Percentiles rank a stretch among this genome's conserved stretches.
Evolutionary conservation across 2,888 invertebrate species (phyloP).

Genomic region (Oscheius sp.): DNA sequence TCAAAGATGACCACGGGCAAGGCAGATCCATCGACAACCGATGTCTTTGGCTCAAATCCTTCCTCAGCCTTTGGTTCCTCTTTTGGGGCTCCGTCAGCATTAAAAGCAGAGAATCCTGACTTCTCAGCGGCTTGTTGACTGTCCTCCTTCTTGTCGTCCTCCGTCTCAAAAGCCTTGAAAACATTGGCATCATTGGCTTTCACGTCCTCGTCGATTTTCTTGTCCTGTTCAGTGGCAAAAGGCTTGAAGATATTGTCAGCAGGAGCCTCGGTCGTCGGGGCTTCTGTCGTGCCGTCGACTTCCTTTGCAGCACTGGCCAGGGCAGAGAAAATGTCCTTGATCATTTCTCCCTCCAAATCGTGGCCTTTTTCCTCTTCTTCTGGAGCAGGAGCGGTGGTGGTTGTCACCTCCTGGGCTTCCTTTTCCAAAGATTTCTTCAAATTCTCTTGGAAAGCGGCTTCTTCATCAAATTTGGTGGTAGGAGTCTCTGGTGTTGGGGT

Average conservation of each 20-base stretch:
- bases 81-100: slow-evolving; percentile 19
- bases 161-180: slow-evolving; percentile 21
- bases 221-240: slow-evolving; percentile 10
- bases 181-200: neutral
- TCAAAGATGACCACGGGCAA: slow-evolving; percentile 52
- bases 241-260: slow-evolving; percentile 28
- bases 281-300: neutral
- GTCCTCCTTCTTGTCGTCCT: slow-evolving; percentile 19
- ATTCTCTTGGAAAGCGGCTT: slow-evolving; percentile 34
- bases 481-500: slow-evolving; percentile 47
- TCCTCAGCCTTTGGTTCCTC: neutral
- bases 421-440: slow-evolving; percentile 34
- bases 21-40: slow-evolving; percentile 1
- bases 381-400: slow-evolving; percentile 25
- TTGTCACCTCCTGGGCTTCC: slow-evolving; percentile 16
- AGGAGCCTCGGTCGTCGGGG: neutral
- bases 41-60: neutral
- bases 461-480: slow-evolving; percentile 34
- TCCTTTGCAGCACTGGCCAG: slow-evolving; percentile 34
- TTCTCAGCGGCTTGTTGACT: slow-evolving; percentile 16
- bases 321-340: slow-evolving; percentile 56
- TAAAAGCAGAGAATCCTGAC: slow-evolving; percentile 25
- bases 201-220: slow-evolving; percentile 14
- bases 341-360: slow-evolving; percentile 42
- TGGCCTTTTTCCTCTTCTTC: slow-evolving; percentile 38